phyloP scores from a whole-genome alignment of 2,888 invertebrate genomes.

The Orthosia cruda region DNA sequence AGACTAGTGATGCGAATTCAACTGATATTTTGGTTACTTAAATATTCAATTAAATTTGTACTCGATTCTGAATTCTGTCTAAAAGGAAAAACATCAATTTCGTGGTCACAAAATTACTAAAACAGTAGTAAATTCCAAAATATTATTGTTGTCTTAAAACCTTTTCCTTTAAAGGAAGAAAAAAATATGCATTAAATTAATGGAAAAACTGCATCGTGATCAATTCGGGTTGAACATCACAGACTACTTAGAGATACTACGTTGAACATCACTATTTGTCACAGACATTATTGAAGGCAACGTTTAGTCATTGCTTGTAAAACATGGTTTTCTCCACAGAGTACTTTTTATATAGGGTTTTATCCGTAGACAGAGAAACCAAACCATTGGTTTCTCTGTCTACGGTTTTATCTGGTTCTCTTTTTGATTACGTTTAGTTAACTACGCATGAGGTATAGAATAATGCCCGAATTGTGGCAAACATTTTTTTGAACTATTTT shows the following conservation, averaged over 20 bases:
- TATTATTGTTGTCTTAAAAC: background rate
- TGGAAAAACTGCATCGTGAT: background rate
- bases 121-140: accelerated
- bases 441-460: background rate
- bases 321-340: background rate
- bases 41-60: background rate
- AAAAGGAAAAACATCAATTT: background rate
- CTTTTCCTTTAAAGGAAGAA: background rate
- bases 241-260: no score
- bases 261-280: slow-evolving; percentile 32
- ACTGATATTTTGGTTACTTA: background rate
- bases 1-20: slow-evolving; percentile 70
- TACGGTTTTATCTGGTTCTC: background rate
- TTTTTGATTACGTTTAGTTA: slow-evolving; percentile 16
- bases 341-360: no score
- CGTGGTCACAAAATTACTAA: accelerated
- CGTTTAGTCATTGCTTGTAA: slow-evolving; percentile 41
- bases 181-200: background rate
- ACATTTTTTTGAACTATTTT: slow-evolving; percentile 3
- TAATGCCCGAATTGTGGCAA: background rate
- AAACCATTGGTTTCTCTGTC: no score
- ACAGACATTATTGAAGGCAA: slow-evolving; percentile 4
- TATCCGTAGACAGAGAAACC: no score
- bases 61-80: background rate
- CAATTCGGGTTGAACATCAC: slow-evolving; percentile 22